Evolutionary conservation across 2,888 invertebrate species (phyloP), one percentile per base, ranked within the genome.

Genomic region (Lepidocyrtoides sp.): DNA sequence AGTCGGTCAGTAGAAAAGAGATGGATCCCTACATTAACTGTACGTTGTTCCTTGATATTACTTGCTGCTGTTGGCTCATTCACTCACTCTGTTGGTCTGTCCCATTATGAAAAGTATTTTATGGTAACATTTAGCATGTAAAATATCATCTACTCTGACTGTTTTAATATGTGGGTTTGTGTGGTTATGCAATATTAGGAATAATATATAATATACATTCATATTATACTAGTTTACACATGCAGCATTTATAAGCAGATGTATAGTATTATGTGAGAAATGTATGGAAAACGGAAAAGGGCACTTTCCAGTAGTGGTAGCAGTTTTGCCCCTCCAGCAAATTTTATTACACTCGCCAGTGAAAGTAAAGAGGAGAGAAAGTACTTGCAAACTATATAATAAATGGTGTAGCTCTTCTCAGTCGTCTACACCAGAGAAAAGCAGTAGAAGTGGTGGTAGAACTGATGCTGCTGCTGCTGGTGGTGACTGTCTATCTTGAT

Each of bases 271-370:
- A 20, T 8, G 26, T 48, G 48, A 79, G 17, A 79, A 75, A 86
- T 60, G 57, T 85, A 36, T 32, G 66, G 51, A 81, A n/a, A 87
- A 69, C 79, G 87, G 87, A 87, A 87, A 81, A 79, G 87, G 81
- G 87, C 69, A 87, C 87, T 87, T 87, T 87, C 36, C 87, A 63
- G 60, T 69, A 87, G 87, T 79, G 79, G 79, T 79, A 82, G 82
- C 41, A 82, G 60, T 89, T 89, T 89, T 89, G 51, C 72, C 89
- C 89, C 89, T 89, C 89, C 51, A 81, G 89, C 89, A 89, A 89
- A 82, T 89, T 89, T 81, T 89, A 82, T 89, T 89, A 82, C 89
- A 57, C 69, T 89, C 72, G 32, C 81, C 60, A 72, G 89, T 81
- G 48, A 81, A 69, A 81, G 82, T 82, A 82, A 72, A 87, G 69